phyloP scores from a whole-genome alignment of 2,113 vertebrate genomes.

The Falcunculus frontatus region DNA sequence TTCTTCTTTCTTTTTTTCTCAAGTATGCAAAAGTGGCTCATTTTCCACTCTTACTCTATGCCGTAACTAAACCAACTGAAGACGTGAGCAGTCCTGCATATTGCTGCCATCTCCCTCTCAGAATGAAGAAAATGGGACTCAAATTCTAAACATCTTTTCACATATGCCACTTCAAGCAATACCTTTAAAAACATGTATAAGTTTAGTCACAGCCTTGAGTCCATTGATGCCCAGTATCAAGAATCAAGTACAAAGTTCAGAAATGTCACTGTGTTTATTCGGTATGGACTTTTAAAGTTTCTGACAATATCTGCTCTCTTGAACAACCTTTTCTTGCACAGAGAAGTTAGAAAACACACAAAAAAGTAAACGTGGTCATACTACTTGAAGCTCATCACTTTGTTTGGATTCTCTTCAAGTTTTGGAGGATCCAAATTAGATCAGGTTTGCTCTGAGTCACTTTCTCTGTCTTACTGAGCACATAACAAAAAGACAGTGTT shows the following conservation, averaged over 20 bases:
- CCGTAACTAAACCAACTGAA: neutral
- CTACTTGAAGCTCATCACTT: neutral
- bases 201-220: neutral
- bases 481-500: neutral
- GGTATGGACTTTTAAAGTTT: neutral
- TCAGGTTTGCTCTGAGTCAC: neutral
- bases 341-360: neutral
- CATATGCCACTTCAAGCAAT: neutral
- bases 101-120: neutral
- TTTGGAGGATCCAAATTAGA: neutral
- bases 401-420: neutral
- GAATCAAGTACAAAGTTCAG: neutral
- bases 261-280: fast-evolving
- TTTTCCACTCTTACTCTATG: neutral
- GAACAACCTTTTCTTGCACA: neutral
- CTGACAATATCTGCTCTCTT: neutral
- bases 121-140: neutral
- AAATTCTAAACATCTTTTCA: neutral
- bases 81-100: neutral
- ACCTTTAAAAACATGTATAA: neutral
- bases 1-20: neutral
- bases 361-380: neutral
- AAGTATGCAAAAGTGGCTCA: neutral
- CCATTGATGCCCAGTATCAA: neutral
- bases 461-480: neutral